Evolutionary conservation across 2,113 vertebrate genomes (phyloP).

Genomic region (Caretta caretta): DNA sequence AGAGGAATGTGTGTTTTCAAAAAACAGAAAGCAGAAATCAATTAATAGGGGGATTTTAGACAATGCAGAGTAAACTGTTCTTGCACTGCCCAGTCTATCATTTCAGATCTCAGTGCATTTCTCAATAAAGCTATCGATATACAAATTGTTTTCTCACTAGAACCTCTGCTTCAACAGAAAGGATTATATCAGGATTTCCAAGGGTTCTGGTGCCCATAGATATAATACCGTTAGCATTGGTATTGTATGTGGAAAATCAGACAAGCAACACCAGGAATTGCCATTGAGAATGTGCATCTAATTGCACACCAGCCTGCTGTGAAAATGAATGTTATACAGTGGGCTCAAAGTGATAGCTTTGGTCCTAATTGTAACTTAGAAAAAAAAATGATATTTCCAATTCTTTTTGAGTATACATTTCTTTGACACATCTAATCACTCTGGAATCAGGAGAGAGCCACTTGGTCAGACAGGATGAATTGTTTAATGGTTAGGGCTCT

Average conservation of each 20-base stretch:
- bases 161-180: background rate
- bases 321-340: background rate
- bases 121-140: background rate
- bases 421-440: background rate
- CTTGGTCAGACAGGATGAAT: no score
- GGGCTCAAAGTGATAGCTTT: background rate
- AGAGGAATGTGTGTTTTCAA: conserved; percentile 53
- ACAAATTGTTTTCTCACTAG: background rate
- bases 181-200: background rate
- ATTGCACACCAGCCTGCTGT: background rate
- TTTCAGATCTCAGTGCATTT: background rate
- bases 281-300: background rate
- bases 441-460: no score
- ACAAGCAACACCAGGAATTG: background rate
- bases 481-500: no score
- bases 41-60: conserved; percentile 41
- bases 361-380: background rate
- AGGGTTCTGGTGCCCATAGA: background rate
- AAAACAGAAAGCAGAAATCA: conserved; percentile 42
- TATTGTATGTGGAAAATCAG: background rate
- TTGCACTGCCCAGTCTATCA: background rate
- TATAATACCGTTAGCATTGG: background rate
- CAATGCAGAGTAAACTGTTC: conserved; percentile 17
- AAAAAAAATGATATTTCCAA: background rate
- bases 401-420: background rate